Evolutionary conservation across 2,113 vertebrate species (phyloP).

Genomic region (Pleuronectes platessa): DNA sequence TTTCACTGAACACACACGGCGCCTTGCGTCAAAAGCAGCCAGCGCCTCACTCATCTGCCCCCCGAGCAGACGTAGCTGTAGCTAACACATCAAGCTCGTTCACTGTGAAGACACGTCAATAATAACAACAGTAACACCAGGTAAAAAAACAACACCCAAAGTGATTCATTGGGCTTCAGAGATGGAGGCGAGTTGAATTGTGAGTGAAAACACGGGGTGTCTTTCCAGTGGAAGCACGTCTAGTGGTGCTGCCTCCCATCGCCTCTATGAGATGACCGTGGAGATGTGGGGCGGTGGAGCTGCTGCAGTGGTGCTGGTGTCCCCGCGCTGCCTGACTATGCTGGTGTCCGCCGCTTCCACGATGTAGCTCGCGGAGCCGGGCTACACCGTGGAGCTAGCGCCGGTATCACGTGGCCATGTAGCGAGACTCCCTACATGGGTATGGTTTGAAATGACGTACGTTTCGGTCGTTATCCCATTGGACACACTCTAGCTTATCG

Average conservation of each 20-base stretch:
- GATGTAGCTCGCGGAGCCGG: no score
- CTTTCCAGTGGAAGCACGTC: conserved; percentile 63
- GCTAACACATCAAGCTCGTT: conserved; percentile 3
- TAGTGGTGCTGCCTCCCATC: conserved; percentile 60
- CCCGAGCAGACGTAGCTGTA: background rate
- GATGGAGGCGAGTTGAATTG: no score
- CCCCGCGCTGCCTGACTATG: conserved; percentile 41
- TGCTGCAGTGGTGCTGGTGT: conserved; percentile 26
- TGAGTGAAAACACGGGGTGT: background rate
- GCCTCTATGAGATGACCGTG: background rate
- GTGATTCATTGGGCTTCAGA: conserved; percentile 35
- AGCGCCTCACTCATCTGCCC: conserved; percentile 11
- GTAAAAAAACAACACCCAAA: conserved; percentile 13
- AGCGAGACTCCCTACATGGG: no score
- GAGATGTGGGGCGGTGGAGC: background rate
- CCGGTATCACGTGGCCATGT: no score
- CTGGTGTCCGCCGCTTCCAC: background rate
- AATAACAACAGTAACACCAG: conserved; percentile 3
- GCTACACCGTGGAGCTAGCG: no score
- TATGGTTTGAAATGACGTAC: no score
- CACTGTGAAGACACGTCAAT: conserved; percentile 9
- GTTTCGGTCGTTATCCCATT: no score
- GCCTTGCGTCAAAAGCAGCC: background rate
- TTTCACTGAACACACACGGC: background rate
- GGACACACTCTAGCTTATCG: no score